Conservation (phyloP, 2,888 invertebrate genomes). For the Parnassius glacialis region DNA sequence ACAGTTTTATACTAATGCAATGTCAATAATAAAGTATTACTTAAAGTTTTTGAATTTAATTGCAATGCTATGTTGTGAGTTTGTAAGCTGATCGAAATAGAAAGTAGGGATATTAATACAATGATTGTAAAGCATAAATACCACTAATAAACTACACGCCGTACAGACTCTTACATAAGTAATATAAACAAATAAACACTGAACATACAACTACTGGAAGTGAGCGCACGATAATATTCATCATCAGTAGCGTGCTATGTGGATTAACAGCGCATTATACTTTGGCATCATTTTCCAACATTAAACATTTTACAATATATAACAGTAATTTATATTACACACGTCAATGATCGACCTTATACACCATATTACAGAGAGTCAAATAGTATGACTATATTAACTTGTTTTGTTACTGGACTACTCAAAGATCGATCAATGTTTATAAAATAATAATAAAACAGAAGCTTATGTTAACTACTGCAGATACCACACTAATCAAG, state of each 20-base stretch:
- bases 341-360: constrained; percentile 21
- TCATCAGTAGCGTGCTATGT: constrained; percentile 42
- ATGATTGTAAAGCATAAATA: constrained; percentile 1
- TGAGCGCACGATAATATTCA: constrained; percentile 38
- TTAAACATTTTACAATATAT: constrained; percentile 28
- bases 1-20: too few relatives aligned
- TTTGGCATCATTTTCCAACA: constrained; percentile 32
- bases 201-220: constrained; percentile 48
- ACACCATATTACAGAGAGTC: background rate
- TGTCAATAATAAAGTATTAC: too few relatives aligned
- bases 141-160: constrained; percentile 6
- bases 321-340: constrained; percentile 7
- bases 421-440: constrained; percentile 23
- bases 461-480: constrained; percentile 21
- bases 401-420: background rate
- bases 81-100: too few relatives aligned
- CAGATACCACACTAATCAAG: constrained; percentile 1
- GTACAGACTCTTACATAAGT: constrained; percentile 23
- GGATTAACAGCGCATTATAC: constrained; percentile 37
- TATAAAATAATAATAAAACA: constrained; percentile 4
- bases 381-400: background rate
- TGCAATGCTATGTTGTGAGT: too few relatives aligned
- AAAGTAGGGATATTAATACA: background rate
- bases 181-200: constrained; percentile 37
- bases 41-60: too few relatives aligned